A percentile compares a stretch with the other conserved stretches of the same genome.
Conservation (phyloP, 2,113 vertebrate genomes). For the Himantopus leucocephalus region DNA sequence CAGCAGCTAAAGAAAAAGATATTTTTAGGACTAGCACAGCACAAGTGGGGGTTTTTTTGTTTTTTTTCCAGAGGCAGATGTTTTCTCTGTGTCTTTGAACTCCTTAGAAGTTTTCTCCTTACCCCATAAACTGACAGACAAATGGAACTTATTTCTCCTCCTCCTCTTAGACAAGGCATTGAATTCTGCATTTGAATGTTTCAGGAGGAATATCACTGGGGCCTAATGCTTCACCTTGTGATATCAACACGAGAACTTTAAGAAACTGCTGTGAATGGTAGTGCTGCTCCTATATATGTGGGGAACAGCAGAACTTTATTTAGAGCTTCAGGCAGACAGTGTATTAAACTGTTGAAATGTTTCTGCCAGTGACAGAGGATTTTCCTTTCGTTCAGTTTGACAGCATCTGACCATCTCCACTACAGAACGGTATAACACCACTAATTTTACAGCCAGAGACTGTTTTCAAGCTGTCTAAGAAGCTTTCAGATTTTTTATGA, state of each 20-base stretch:
- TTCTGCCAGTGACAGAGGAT: slow-evolving; percentile 4
- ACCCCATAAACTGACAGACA: not conserved
- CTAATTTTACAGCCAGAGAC: slow-evolving; percentile 12
- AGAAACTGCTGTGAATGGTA: not conserved
- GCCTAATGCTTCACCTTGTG: not conserved
- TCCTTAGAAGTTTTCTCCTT: not conserved
- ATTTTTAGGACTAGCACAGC: not conserved
- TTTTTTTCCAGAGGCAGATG: not conserved
- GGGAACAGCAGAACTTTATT: not conserved
- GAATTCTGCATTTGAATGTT: not conserved
- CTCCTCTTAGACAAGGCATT: not conserved
- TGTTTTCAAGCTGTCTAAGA: slow-evolving; percentile 29
- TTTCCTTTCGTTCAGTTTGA: slow-evolving; percentile 7
- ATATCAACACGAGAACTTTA: not conserved
- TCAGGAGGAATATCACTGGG: not conserved
- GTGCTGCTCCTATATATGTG: not conserved
- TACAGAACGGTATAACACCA: not conserved
- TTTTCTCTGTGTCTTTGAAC: not conserved
- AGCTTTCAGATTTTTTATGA: not conserved
- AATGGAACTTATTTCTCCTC: not conserved
- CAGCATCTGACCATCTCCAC: slow-evolving; percentile 9
- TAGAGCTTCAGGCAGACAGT: not conserved
- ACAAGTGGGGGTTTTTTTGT: not conserved
- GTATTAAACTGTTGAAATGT: not conserved
- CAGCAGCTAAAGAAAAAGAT: not conserved